Conservation (phyloP, 2,113 vertebrate genomes). For the Carassius gibelio region DNA sequence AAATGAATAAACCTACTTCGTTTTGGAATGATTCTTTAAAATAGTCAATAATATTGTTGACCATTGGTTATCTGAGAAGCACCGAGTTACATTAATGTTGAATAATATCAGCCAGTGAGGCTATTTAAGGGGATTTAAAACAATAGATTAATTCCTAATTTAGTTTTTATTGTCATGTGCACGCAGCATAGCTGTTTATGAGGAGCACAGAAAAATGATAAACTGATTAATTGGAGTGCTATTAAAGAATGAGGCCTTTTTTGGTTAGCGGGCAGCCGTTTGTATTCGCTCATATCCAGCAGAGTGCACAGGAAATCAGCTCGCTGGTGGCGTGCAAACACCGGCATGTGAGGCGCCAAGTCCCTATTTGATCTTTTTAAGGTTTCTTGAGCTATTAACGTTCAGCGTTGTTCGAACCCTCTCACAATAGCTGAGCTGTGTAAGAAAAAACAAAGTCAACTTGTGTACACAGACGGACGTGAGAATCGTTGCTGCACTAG, state of each 20-base stretch:
- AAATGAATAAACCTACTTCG: background rate
- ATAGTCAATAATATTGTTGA: background rate
- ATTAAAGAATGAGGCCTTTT: background rate
- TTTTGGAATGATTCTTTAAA: background rate
- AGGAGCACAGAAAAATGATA: background rate
- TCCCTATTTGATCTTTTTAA: conserved; percentile 29
- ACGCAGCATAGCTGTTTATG: background rate
- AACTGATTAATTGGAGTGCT: background rate
- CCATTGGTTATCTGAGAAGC: background rate
- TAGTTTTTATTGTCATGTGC: background rate
- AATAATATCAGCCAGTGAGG: background rate
- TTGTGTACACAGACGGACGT: background rate
- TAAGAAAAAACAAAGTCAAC: conserved; percentile 1
- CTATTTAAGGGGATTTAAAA: background rate
- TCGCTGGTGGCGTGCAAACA: conserved; percentile 22
- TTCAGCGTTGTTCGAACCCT: background rate
- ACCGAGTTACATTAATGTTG: background rate
- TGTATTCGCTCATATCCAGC: background rate
- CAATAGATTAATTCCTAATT: background rate
- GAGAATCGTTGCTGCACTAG: background rate
- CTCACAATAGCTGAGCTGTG: background rate
- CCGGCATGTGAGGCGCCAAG: conserved; percentile 6
- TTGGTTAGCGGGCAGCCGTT: background rate
- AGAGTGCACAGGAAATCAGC: conserved; percentile 12
- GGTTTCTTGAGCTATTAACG: conserved; percentile 11